Evolutionary conservation across 1,140 invertebrate species (phyloP), one percentile per base, ranked within the genome.

Genomic region (Drosophila bocki): DNA sequence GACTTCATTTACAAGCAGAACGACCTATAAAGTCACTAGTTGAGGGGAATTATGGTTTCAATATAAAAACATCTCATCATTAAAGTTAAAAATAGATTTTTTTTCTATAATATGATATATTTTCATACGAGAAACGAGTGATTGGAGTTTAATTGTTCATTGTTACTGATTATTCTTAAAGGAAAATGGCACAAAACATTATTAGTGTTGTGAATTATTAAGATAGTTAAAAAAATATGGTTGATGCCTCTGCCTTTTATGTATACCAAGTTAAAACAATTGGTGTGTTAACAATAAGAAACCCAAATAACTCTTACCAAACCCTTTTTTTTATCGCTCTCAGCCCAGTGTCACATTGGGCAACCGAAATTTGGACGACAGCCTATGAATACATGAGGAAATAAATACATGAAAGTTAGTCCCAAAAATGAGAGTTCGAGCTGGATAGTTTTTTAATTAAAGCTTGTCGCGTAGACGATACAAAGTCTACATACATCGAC

Each of bases 401-500:
- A 37, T 75, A 60, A 59, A 71, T 72, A 68, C 68, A 71, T 48
- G 79, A 85, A 75, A 86, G 82, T 67, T 59, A 60, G 54, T 69
- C 32, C 56, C 59, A 72, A 60, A 62, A 45, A 58, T 65, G 64
- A 63, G 82, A 78, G 63, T 47, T 63, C 44, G 53, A 35, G 29
- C 11, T 53, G 32, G n/a, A 17, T 11, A 17, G 33, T 44, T 44
- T 45, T 32, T 17, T 4, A 64, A 51, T 69, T 37, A 75, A 32
- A 54, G 11, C 61, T 57, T 42, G 37, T 53, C 56, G 65, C 58
- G 70, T 72, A 58, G 59, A 68, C 22, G 60, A 82, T 60, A 64
- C 83, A 79, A 86, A 82, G 65, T 82, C 61, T 59, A 81, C 56
- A 60, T 61, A 85, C 68, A 85, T 71, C 56, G 53, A 44, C 61